Conservation (phyloP, 1,140 invertebrate species). For the Microplitis mediator region DNA sequence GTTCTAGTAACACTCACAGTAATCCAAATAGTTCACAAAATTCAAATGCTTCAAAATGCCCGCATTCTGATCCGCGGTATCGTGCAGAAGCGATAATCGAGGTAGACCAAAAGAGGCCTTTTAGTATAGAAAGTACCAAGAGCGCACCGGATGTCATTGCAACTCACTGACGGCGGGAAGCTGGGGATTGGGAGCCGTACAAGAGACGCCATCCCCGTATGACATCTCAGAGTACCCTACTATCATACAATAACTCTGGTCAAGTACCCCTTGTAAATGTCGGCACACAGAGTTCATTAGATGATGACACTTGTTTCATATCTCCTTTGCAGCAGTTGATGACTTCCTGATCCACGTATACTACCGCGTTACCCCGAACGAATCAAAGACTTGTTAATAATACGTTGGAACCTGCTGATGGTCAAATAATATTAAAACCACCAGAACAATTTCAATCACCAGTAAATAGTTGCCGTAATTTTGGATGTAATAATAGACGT, state of each 20-base stretch:
- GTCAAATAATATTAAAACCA: slow-evolving; percentile 44
- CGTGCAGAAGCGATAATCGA: slow-evolving; percentile 72
- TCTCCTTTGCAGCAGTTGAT: slow-evolving; percentile 34
- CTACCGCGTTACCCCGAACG: not conserved
- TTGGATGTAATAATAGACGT: slow-evolving; percentile 37
- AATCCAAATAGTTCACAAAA: slow-evolving; percentile 37
- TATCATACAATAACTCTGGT: slow-evolving; percentile 5
- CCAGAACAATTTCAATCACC: slow-evolving; percentile 42
- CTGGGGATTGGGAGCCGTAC: slow-evolving; percentile 66
- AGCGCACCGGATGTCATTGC: slow-evolving; percentile 87
- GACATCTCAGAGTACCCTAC: slow-evolving; percentile 10
- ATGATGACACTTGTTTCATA: slow-evolving; percentile 48
- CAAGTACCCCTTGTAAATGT: slow-evolving; percentile 40
- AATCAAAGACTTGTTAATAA: not conserved
- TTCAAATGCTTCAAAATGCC: slow-evolving; percentile 19
- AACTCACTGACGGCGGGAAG: slow-evolving; percentile 73
- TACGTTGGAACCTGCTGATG: not conserved
- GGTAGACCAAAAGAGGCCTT: slow-evolving; percentile 68
- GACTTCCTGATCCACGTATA: slow-evolving; percentile 52
- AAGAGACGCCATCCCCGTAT: slow-evolving; percentile 64
- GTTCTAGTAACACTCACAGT: slow-evolving; percentile 40
- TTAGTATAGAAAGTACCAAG: slow-evolving; percentile 79
- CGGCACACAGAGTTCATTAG: slow-evolving; percentile 54
- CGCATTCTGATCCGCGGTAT: slow-evolving; percentile 58
- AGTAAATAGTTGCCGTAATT: slow-evolving; percentile 41